Evolutionary conservation across 2,797 vertebrate species (phyloP).

Genomic region (Natrix natrix): DNA sequence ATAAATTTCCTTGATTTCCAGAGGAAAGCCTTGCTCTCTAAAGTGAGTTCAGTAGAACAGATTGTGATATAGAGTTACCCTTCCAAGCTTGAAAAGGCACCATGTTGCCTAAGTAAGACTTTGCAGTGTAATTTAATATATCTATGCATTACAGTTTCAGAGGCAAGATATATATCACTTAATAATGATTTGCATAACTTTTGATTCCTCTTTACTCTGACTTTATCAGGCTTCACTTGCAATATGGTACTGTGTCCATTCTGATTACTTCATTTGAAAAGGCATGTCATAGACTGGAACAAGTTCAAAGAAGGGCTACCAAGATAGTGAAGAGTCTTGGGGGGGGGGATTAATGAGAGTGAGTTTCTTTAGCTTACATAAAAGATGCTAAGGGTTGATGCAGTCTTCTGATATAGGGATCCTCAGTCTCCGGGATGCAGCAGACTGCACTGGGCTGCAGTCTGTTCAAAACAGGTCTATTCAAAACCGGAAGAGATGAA

Average conservation of each 20-base stretch:
- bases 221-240: background rate
- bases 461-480: too few relatives aligned
- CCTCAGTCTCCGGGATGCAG: background rate
- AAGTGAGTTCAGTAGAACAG: background rate
- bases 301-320: background rate
- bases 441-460: too few relatives aligned
- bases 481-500: too few relatives aligned
- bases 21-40: background rate
- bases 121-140: background rate
- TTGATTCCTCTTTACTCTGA: background rate
- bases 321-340: background rate
- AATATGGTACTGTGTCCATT: background rate
- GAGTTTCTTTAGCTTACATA: background rate
- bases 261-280: background rate
- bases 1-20: background rate
- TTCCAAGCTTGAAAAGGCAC: background rate
- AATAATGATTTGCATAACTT: background rate
- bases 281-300: background rate
- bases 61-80: background rate
- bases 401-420: background rate
- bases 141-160: background rate
- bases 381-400: background rate
- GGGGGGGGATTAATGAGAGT: background rate
- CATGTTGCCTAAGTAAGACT: background rate
- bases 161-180: background rate